Percentiles rank a stretch among this genome's conserved stretches.
phyloP scores from a whole-genome alignment of 1,140 invertebrate species.

The Cydia amplana region DNA sequence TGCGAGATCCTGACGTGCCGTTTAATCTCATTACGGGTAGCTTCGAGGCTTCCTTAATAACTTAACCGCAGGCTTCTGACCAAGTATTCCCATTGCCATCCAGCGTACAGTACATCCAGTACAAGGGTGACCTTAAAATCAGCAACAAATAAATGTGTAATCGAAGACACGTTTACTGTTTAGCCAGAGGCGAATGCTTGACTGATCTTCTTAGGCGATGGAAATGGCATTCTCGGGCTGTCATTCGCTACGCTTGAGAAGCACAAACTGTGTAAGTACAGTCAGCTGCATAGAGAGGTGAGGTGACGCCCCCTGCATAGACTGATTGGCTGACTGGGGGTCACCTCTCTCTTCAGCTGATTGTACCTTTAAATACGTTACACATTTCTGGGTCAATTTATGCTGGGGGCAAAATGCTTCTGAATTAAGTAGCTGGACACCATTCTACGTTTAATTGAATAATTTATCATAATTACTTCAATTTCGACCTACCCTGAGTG shows the following conservation, averaged over 20 bases:
- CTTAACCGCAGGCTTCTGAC: conserved; percentile 54
- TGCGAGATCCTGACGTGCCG: conserved; percentile 39
- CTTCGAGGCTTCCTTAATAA: conserved; percentile 70
- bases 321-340: no score
- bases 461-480: conserved; percentile 27
- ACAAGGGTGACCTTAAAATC: no score
- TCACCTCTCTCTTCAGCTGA: no score
- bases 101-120: neutral
- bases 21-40: conserved; percentile 68
- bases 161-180: neutral
- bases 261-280: neutral
- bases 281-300: no score
- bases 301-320: no score
- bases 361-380: neutral
- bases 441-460: conserved; percentile 21
- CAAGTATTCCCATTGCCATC: neutral
- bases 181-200: conserved; percentile 36
- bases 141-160: neutral
- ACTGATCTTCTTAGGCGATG: neutral
- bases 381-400: neutral
- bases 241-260: neutral
- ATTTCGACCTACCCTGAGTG: conserved; percentile 10
- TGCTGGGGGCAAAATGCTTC: neutral
- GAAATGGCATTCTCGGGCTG: neutral
- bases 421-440: conserved; percentile 7